These are phyloP conservation scores for Gnathonemus echidnorhynchus DNA, from an alignment of 2,113 vertebrate species.

Conservation along the genomic window DNA sequence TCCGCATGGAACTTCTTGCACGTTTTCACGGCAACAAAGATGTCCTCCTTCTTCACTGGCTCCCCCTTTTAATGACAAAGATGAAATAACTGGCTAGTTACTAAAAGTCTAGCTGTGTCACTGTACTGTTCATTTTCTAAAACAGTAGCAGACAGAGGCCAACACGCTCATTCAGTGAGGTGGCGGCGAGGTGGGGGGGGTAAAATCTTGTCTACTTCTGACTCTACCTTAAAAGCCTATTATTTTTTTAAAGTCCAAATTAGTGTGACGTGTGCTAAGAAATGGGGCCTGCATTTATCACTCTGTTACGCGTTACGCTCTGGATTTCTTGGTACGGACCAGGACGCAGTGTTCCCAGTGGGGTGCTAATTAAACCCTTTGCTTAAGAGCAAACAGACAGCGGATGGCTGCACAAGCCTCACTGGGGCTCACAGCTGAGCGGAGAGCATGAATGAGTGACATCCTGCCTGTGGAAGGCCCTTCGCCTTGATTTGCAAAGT, in stretches of 20 bases:
- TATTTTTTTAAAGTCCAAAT: neutral
- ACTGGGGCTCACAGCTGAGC: neutral
- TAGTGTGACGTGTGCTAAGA: neutral
- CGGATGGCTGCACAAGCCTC: neutral
- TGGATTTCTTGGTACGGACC: neutral
- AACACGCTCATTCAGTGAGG: neutral
- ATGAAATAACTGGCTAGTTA: neutral
- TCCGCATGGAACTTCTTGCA: conserved; percentile 88
- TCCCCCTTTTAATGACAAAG: conserved; percentile 61
- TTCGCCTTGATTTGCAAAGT: neutral
- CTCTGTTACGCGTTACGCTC: neutral
- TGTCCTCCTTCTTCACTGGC: conserved; percentile 72
- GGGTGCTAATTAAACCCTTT: neutral
- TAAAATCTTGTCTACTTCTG: neutral
- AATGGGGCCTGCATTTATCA: neutral
- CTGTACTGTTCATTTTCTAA: neutral
- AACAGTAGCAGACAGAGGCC: neutral
- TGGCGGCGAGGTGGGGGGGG: neutral
- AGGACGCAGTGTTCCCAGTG: neutral
- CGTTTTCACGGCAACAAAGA: conserved; percentile 94
- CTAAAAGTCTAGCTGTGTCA: neutral
- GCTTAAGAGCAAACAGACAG: neutral
- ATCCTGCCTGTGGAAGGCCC: neutral
- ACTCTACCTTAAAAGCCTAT: neutral
- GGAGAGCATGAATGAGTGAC: neutral